phyloP scores from a whole-genome alignment of 2,113 vertebrate genomes.

The Clarias macrocephalus region DNA sequence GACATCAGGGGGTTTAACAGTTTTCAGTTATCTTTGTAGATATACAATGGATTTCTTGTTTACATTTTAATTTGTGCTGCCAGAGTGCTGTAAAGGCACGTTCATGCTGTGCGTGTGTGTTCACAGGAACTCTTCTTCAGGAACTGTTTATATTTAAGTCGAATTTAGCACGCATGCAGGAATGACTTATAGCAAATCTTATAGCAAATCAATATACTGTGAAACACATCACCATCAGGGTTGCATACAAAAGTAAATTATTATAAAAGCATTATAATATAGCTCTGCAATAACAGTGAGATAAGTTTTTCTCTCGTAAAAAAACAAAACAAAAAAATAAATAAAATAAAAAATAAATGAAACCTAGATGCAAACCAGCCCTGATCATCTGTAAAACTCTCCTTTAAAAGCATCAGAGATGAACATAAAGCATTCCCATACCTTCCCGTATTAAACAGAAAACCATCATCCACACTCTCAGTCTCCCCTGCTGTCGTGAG shows the following conservation, averaged over 20 bases:
- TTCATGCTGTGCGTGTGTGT: background rate
- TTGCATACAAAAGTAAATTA: too few relatives aligned
- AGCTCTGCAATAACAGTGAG: too few relatives aligned
- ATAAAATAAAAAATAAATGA: too few relatives aligned
- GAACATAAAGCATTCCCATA: constrained; percentile 3
- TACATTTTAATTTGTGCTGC: background rate
- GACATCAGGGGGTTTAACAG: background rate
- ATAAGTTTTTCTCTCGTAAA: background rate
- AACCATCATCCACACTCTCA: background rate
- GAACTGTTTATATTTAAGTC: background rate
- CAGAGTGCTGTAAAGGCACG: background rate
- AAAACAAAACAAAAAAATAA: too few relatives aligned
- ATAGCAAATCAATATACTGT: background rate
- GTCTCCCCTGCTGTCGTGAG: background rate
- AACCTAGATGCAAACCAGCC: background rate
- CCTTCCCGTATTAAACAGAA: background rate
- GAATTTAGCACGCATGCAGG: background rate
- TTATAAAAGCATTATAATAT: background rate
- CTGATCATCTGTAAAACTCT: background rate
- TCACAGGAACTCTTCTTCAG: background rate
- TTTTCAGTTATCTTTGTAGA: background rate
- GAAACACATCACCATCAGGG: too few relatives aligned
- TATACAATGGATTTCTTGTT: background rate
- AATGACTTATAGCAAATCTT: background rate
- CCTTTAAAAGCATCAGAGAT: background rate